Evolutionary conservation across 2,113 vertebrate genomes (phyloP).

Genomic region (Meles meles): DNA sequence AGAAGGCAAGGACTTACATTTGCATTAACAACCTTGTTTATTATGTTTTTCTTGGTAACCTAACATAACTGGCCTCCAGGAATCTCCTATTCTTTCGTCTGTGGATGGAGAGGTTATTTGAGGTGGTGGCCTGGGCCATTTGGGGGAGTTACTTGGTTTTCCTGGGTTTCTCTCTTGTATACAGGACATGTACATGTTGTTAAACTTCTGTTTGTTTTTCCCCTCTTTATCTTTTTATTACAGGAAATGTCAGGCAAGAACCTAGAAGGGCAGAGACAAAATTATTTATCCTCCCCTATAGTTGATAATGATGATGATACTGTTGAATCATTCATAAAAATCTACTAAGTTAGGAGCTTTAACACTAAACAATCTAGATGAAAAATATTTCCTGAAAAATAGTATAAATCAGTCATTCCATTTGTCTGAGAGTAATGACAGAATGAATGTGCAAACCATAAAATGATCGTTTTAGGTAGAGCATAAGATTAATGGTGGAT

Average conservation of each 20-base stretch:
- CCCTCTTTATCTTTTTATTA: not conserved
- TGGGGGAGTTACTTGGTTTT: not conserved
- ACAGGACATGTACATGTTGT: not conserved
- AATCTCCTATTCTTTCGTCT: not conserved
- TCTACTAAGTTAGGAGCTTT: not conserved
- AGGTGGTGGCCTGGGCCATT: not conserved
- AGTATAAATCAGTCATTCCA: not conserved
- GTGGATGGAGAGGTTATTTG: not conserved
- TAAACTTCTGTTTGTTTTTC: not conserved
- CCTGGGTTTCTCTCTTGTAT: not conserved
- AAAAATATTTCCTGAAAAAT: not conserved
- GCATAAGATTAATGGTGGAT: not conserved
- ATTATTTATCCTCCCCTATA: not conserved
- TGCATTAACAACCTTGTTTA: not conserved
- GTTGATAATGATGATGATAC: not conserved
- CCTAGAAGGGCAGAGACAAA: not conserved
- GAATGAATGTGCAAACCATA: not conserved
- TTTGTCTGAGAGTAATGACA: constrained; percentile 40
- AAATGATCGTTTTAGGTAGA: constrained; percentile 26
- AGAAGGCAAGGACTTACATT: not conserved
- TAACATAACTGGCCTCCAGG: not conserved
- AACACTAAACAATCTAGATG: not conserved
- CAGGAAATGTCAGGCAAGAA: not conserved
- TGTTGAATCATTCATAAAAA: not conserved
- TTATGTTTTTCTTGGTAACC: not conserved